Evolutionary conservation across 2,888 invertebrate species (phyloP).

Genomic region (Bellardia bayeri): DNA sequence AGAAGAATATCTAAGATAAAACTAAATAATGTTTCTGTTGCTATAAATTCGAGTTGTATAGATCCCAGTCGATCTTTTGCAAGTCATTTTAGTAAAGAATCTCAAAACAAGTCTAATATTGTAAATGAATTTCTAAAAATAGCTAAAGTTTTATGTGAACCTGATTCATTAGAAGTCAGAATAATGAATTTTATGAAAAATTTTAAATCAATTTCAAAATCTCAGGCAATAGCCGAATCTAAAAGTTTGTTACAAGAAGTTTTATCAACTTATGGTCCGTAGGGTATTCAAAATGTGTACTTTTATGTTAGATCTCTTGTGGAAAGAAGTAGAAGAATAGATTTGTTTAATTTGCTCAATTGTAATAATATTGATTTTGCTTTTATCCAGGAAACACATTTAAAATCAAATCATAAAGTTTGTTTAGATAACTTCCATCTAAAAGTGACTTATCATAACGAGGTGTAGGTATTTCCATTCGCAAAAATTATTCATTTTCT

Average conservation of each 20-base stretch:
- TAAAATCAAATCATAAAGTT: not conserved
- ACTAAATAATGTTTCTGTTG: not conserved
- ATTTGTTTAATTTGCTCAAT: slow-evolving; percentile 1
- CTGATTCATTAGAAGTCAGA: no score
- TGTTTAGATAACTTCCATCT: not conserved
- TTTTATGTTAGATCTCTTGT: not conserved
- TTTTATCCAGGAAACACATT: slow-evolving; percentile 13
- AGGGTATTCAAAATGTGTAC: no score
- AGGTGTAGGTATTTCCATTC: not conserved
- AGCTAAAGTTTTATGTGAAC: no score
- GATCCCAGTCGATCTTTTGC: not conserved
- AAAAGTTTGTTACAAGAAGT: no score
- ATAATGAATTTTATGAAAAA: no score
- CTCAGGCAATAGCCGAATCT: not conserved
- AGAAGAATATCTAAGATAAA: not conserved
- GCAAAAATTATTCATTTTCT: not conserved
- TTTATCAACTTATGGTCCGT: not conserved
- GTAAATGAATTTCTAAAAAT: no score
- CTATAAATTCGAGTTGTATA: not conserved
- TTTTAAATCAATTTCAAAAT: no score
- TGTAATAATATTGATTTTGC: slow-evolving; percentile 1
- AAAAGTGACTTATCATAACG: not conserved
- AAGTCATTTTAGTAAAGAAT: not conserved
- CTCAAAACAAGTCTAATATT: not conserved
- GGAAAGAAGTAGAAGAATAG: slow-evolving; percentile 13